Evolutionary conservation across 2,888 invertebrate genomes (phyloP).

Genomic region (Patella depressa): DNA sequence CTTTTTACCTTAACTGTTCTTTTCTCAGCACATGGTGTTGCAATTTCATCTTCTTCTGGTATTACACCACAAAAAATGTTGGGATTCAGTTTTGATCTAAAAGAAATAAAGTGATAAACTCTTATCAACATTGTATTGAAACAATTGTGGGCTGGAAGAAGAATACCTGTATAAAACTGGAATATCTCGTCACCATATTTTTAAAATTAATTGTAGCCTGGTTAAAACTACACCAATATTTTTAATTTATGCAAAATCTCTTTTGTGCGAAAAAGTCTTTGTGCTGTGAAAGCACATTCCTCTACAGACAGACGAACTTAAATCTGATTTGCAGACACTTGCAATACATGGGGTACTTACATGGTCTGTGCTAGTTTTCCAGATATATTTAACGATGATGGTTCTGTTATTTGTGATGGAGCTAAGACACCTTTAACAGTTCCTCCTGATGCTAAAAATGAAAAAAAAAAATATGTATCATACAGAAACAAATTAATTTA

Average conservation of each 20-base stretch:
- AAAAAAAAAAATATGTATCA: background rate
- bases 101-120: background rate
- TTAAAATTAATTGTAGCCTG: no score
- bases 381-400: background rate
- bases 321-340: background rate
- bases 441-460: slow-evolving; percentile 23
- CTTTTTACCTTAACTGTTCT: background rate
- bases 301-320: no score
- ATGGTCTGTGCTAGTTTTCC: background rate
- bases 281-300: no score
- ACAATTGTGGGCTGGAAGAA: no score
- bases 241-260: no score
- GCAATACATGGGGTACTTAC: background rate
- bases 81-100: slow-evolving; percentile 7
- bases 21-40: background rate
- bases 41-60: background rate
- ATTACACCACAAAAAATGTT: background rate
- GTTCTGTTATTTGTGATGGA: background rate
- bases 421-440: slow-evolving; percentile 23
- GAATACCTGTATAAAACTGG: no score
- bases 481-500: background rate
- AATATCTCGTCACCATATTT: no score
- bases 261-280: no score
- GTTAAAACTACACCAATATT: no score
- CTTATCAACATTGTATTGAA: no score